Evolutionary conservation across 1,140 invertebrate species (phyloP), one percentile per base, ranked within the genome.

Genomic region (Tetragonula clypearis): DNA sequence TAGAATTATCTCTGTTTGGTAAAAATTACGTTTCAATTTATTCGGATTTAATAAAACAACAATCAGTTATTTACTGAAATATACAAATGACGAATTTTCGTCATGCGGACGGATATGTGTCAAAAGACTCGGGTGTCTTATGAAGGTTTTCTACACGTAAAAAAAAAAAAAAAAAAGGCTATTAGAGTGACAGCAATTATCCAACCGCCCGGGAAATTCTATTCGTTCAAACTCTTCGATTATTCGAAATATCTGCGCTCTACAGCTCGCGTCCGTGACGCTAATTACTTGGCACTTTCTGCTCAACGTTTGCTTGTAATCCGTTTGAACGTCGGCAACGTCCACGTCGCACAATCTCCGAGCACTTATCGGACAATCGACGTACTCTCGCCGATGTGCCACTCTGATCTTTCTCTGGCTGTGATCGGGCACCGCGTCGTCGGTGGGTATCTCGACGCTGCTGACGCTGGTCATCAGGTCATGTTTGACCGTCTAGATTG

Each of bases 381-480:
- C 86, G 74, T 93, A 94, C 23, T 93, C 84, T 66, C 92, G 86
- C 79, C 92, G 88, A 65, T 71, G 88, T 26, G 82, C 86, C 1
- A 87, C 69, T n/a, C 72, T 71, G 2, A 92, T 55, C 88, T 92
- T 94, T 49, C 93, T 85, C 12, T 79, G 80, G 35, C 53, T 65
- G 35, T 94, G 93, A 19, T 92, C 91, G 1, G 69, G 35, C 1
- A 4, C 66, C 1, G 49, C n/a, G 3, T 77, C 71, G 41, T 83
- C 62, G 14, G 26, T 49, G 4, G 79, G 41, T 49, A 90, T 5
- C n/a, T 60, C 86, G 26, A 92, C 0, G 76, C 76, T 87, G 53
- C 93, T 94, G 11, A 93, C 58, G 79, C 93, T 94, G 30, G 93
- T 93, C 73, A 86, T 87, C 55, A 88, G 68, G 82, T 93, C 90